phyloP scores from a whole-genome alignment of 64 coral and sea anemone species.

The Trachythela sp. region DNA sequence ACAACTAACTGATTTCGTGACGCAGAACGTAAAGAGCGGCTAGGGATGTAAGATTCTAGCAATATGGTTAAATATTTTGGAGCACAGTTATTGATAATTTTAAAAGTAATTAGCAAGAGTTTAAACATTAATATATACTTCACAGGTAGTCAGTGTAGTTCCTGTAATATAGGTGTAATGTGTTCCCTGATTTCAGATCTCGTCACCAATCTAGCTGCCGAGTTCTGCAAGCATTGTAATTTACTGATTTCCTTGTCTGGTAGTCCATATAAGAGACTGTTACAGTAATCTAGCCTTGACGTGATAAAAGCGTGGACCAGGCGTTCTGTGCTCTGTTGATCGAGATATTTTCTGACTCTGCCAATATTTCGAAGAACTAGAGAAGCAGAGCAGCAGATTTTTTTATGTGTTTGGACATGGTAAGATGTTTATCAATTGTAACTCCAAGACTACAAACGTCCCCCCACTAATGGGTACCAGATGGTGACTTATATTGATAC shows the following conservation, averaged over 20 bases:
- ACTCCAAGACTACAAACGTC: constrained; percentile 24
- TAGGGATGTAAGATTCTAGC: too few relatives aligned
- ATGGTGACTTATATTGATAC: constrained; percentile 27
- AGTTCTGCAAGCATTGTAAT: background rate
- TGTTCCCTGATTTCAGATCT: too few relatives aligned
- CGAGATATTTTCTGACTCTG: constrained; percentile 31
- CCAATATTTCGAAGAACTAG: constrained; percentile 29
- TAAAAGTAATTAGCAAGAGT: too few relatives aligned
- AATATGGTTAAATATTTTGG: too few relatives aligned
- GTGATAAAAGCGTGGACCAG: background rate
- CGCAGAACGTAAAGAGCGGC: too few relatives aligned
- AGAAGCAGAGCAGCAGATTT: constrained; percentile 27
- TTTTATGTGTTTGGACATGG: constrained; percentile 18
- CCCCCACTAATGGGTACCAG: background rate
- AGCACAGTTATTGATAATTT: too few relatives aligned
- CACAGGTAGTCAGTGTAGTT: too few relatives aligned
- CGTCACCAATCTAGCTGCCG: too few relatives aligned
- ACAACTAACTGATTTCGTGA: too few relatives aligned
- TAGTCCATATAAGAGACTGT: background rate
- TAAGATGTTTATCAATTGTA: constrained; percentile 25
- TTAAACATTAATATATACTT: too few relatives aligned
- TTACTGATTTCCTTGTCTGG: background rate
- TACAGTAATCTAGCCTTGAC: background rate
- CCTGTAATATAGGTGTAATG: too few relatives aligned
- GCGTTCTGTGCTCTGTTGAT: background rate